These are phyloP conservation scores for Psilanteris sp. DNA, from an alignment of 1,140 invertebrate genomes.

Conservation along the genomic window DNA sequence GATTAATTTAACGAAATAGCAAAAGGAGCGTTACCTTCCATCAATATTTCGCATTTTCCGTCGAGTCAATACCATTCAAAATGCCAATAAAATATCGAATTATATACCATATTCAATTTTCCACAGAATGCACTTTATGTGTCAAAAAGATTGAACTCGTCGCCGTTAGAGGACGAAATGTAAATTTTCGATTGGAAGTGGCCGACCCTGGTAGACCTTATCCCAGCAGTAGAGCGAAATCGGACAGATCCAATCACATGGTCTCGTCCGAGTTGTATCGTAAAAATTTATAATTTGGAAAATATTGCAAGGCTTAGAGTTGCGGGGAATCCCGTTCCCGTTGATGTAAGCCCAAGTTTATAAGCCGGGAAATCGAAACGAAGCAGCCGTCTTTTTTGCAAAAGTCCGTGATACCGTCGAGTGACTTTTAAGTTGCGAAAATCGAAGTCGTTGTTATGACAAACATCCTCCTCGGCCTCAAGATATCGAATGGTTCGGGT, in stretches of 20 bases:
- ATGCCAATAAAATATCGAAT: constrained; percentile 59
- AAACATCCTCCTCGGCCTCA: constrained; percentile 75
- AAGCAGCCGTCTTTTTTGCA: constrained; percentile 31
- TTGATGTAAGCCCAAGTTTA: constrained; percentile 71
- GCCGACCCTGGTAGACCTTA: constrained; percentile 55
- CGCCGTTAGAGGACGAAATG: constrained; percentile 41
- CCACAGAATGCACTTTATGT: constrained; percentile 61
- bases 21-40: no score
- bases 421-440: constrained; percentile 79
- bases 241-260: constrained; percentile 76
- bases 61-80: constrained; percentile 33
- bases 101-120: constrained; percentile 58
- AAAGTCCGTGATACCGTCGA: constrained; percentile 70
- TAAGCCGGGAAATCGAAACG: constrained; percentile 80
- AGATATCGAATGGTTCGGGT: no score
- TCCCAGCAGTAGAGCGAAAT: constrained; percentile 70
- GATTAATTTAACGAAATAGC: no score
- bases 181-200: constrained; percentile 53
- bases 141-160: constrained; percentile 61
- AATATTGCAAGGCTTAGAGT: constrained; percentile 71
- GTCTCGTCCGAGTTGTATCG: constrained; percentile 68
- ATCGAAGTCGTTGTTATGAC: constrained; percentile 80
- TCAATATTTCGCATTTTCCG: constrained; percentile 20
- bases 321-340: constrained; percentile 63
- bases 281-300: constrained; percentile 82